A percentile compares a stretch with the other conserved stretches of the same genome.
Conservation (phyloP, 2,797 vertebrate genomes). For the Alca torda region DNA sequence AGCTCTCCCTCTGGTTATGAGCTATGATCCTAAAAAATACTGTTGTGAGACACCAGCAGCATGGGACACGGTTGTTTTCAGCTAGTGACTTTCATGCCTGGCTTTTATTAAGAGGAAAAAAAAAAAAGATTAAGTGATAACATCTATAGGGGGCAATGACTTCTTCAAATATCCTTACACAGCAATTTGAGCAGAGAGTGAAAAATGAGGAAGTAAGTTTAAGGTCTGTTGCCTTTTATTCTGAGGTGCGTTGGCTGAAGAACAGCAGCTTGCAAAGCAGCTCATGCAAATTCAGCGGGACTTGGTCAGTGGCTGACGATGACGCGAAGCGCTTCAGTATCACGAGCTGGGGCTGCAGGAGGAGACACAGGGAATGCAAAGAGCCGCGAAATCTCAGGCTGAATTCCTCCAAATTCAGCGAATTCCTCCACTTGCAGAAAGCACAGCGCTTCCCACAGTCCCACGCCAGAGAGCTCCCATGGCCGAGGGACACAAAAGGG, state of each 20-base stretch:
- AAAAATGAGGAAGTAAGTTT: conserved; percentile 31
- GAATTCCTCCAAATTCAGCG: background rate
- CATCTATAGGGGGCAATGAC: conserved; percentile 11
- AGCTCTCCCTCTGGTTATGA: conserved; percentile 41
- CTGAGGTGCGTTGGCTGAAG: background rate
- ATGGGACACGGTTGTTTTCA: background rate
- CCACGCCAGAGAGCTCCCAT: background rate
- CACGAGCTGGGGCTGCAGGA: background rate
- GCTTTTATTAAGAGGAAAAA: conserved; percentile 16
- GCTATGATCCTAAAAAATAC: conserved; percentile 27
- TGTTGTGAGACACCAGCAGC: background rate
- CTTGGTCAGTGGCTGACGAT: background rate
- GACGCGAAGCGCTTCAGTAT: background rate
- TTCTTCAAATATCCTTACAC: conserved; percentile 38
- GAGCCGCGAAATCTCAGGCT: background rate
- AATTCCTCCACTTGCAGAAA: background rate
- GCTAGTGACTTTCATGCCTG: background rate
- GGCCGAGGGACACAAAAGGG: background rate
- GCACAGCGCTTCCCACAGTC: background rate
- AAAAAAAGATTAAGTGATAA: conserved; percentile 27
- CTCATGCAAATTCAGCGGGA: background rate
- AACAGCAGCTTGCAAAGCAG: background rate
- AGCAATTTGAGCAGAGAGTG: conserved; percentile 7
- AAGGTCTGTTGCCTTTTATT: conserved; percentile 3
- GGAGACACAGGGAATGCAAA: background rate